Evolutionary conservation across 2,888 invertebrate species (phyloP), one percentile per base, ranked within the genome.

Genomic region (Drosophila yooni): DNA sequence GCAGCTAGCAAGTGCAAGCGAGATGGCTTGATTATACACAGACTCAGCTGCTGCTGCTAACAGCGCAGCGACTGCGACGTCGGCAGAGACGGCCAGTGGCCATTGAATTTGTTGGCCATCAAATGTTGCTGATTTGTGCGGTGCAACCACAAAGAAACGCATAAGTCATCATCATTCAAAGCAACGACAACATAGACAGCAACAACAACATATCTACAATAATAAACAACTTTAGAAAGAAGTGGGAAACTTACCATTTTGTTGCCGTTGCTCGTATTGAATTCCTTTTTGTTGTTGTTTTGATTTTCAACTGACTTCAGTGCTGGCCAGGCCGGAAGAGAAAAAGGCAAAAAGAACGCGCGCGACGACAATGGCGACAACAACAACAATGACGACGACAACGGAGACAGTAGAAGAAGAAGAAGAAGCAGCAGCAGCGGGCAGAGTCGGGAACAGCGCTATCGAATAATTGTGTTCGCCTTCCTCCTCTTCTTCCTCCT

Each of bases 41-140:
- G 75, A 83, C 71, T 76, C 33, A 51, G 69, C 57, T 48, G 51
- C 50, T n/a, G 52, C 33, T 29, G 53, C 34, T 21, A 38, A 31
- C 33, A 25, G 31, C 21, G 58, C 51, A 31, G 43, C 38, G 31
- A 36, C 43, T 25, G 38, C 56, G 43, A 40, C 38, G 51, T 43
- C 8, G 34, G 15, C 51, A 34, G 38, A 38, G 67, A 21, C 58
- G 25, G 34, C 29, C 48, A 58, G 61, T 76, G 76, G 69, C 62
- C 78, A 77, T 74, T 78, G 64, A 73, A 57, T 65, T 70, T 74
- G 21, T 76, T 76, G 78, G 70, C 78, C 80, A 76, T 79, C 76
- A 73, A 78, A 76, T 76, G 56, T 57, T 40, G 66, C 62, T 67
- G 18, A 46, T 74, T 74, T 57, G 46, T 40, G 21, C 51, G 36